phyloP scores from a whole-genome alignment of 2,113 vertebrate species.

The Delphinus delphis region DNA sequence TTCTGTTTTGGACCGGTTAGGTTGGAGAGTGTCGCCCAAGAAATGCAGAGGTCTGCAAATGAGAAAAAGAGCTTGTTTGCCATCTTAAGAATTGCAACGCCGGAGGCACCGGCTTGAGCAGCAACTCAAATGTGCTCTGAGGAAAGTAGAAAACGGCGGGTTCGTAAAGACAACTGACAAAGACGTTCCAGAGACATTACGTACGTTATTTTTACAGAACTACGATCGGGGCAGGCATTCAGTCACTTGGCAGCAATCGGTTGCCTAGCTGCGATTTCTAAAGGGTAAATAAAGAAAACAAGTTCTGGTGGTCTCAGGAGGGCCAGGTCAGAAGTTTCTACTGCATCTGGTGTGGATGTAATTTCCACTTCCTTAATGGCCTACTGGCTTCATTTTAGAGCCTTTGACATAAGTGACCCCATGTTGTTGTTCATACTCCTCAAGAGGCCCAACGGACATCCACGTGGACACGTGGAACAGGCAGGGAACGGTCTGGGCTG shows the following conservation, averaged over 20 bases:
- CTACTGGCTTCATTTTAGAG: neutral
- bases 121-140: neutral
- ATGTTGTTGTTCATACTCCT: neutral
- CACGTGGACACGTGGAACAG: neutral
- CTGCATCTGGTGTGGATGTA: neutral
- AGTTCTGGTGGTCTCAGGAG: neutral
- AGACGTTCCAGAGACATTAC: neutral
- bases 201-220: neutral
- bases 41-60: neutral
- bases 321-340: neutral
- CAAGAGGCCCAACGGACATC: neutral
- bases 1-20: neutral
- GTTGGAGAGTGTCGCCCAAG: neutral
- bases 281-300: neutral
- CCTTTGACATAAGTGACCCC: neutral
- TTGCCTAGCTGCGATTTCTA: neutral
- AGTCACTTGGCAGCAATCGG: neutral
- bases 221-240: neutral
- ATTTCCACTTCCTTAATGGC: neutral
- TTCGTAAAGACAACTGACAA: neutral
- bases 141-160: neutral
- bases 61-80: neutral
- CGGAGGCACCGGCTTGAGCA: neutral
- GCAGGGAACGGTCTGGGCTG: neutral
- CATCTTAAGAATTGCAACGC: neutral